Conservation (phyloP, 2,888 invertebrate genomes). For the Notodonta ziczac region DNA sequence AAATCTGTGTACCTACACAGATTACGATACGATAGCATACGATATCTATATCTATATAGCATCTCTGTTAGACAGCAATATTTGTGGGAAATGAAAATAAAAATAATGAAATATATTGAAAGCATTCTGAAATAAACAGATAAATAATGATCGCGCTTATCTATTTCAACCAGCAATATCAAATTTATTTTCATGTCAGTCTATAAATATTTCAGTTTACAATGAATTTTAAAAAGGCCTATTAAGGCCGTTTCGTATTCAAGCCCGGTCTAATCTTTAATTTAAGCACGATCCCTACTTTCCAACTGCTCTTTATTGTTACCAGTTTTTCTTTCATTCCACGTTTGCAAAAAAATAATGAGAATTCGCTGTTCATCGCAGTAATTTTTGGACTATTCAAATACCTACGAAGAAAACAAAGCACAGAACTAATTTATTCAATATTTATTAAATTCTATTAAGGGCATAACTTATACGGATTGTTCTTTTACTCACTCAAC, state of each 20-base stretch:
- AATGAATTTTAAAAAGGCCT: conserved; percentile 3
- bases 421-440: too few relatives aligned
- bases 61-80: too few relatives aligned
- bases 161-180: neutral
- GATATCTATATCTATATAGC: too few relatives aligned
- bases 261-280: neutral
- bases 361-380: neutral
- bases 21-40: too few relatives aligned
- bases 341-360: neutral
- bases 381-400: neutral
- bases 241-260: neutral
- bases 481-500: too few relatives aligned
- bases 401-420: too few relatives aligned
- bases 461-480: too few relatives aligned
- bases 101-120: neutral
- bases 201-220: neutral
- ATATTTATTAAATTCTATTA: too few relatives aligned
- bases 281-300: conserved; percentile 1
- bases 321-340: neutral
- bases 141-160: neutral
- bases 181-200: neutral
- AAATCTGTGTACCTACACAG: too few relatives aligned
- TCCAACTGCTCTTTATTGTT: neutral
- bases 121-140: neutral
- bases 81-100: too few relatives aligned